phyloP scores from a whole-genome alignment of 2,113 vertebrate species.

The Scomber scombrus region DNA sequence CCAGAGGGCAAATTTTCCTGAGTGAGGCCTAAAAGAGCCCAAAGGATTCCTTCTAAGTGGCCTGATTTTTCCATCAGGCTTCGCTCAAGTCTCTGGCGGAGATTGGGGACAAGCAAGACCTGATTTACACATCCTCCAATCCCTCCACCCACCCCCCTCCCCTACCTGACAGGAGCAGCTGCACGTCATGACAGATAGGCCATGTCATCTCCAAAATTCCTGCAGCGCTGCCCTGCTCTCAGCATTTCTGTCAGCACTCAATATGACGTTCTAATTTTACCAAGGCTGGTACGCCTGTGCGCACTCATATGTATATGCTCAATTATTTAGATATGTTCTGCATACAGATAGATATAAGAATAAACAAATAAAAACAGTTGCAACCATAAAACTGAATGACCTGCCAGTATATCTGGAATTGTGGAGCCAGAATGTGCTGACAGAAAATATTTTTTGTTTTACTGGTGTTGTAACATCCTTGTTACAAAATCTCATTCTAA shows the following conservation, averaged over 20 bases:
- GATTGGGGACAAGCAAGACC: constrained; percentile 45
- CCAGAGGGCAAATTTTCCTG: constrained; percentile 38
- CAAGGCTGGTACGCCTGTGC: constrained; percentile 37
- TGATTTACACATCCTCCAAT: constrained; percentile 72
- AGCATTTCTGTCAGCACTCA: constrained; percentile 86
- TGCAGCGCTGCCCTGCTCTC: constrained; percentile 76
- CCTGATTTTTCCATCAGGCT: constrained; percentile 75
- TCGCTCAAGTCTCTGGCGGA: constrained; percentile 50
- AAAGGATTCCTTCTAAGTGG: constrained; percentile 54
- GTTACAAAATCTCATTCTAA: background rate
- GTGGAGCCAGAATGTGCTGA: background rate
- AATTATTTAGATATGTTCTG: background rate
- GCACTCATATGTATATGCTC: background rate
- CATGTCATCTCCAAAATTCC: constrained; percentile 82
- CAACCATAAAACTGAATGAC: background rate
- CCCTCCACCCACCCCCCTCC: background rate
- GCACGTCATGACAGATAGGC: constrained; percentile 78
- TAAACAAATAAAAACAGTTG: background rate
- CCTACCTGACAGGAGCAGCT: constrained; percentile 85
- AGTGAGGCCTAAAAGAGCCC: constrained; percentile 49
- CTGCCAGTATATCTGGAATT: background rate
- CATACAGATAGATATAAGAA: background rate
- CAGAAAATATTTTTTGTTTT: background rate
- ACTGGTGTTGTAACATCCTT: background rate
- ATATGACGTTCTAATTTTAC: constrained; percentile 87